phyloP scores from a whole-genome alignment of 1,140 invertebrate species.

The Choristoneura fumiferana region DNA sequence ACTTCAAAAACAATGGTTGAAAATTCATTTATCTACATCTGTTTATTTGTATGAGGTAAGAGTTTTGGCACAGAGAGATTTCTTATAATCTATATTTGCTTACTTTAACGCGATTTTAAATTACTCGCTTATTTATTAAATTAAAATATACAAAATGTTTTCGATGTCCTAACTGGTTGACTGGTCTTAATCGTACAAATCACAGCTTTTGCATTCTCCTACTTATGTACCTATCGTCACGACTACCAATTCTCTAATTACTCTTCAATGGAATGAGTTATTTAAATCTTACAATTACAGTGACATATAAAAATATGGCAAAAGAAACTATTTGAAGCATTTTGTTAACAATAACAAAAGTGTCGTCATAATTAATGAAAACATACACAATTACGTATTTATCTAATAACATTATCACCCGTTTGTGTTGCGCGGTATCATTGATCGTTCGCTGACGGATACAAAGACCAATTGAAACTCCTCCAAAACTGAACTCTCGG shows the following conservation, averaged over 20 bases:
- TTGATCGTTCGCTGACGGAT: no score
- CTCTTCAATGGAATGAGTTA: slow-evolving; percentile 63
- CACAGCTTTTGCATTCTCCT: slow-evolving; percentile 75
- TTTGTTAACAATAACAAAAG: slow-evolving; percentile 12
- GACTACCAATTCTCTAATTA: slow-evolving; percentile 73
- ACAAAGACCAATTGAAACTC: no score
- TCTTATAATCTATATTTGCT: slow-evolving; percentile 69
- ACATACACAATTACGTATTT: slow-evolving; percentile 18
- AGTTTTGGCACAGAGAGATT: slow-evolving; percentile 80
- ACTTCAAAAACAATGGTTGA: slow-evolving; percentile 59
- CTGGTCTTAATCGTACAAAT: slow-evolving; percentile 77
- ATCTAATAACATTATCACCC: slow-evolving; percentile 37
- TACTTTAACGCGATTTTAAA: slow-evolving; percentile 59
- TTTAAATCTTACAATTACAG: slow-evolving; percentile 49
- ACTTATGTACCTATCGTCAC: slow-evolving; percentile 65
- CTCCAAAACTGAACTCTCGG: no score
- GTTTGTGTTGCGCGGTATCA: slow-evolving; percentile 33
- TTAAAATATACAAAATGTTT: slow-evolving; percentile 72
- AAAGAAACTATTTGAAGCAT: slow-evolving; percentile 38
- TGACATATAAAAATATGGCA: slow-evolving; percentile 60
- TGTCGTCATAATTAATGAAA: background rate
- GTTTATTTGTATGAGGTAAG: slow-evolving; percentile 79
- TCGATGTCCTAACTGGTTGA: slow-evolving; percentile 78
- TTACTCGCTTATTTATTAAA: slow-evolving; percentile 41
- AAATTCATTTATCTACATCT: slow-evolving; percentile 75